Base-by-base conservation (phyloP, 2,113 vertebrate species). In the Cygnus buccinator region DNA sequence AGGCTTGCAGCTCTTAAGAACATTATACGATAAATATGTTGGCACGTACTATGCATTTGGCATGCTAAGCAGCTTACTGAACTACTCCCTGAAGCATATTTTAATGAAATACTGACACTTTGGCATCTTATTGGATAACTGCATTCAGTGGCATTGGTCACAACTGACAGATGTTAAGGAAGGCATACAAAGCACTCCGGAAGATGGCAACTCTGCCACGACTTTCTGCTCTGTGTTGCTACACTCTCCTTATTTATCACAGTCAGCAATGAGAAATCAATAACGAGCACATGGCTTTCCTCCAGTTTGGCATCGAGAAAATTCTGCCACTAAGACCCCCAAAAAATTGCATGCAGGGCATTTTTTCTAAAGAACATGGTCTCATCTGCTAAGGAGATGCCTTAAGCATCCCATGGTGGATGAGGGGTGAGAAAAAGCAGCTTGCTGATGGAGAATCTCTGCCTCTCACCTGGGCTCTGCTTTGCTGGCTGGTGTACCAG, bases 21-120 rank as follows among this genome's bases (percentile, higher is more conserved):
- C 87, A 96, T 94, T 95, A 85, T 79, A 94, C 2, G 7, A 91
- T 83, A 97, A 97, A 95, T 92, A 95, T 74, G 83, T 89, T 93
- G 93, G 77, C 87, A 61, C 62, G 65, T n/a, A 43, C 84, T 61
- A 41, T 82, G 88, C 95, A 87, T 83, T 92, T 87, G 76, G 80
- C 96, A 88, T 95, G 80, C 66, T 96, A 95, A 97, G 72, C 65
- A 95, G 93, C 94, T 94, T 72, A 92, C 65, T 76, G 73, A 96
- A 68, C 85, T 97, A 91, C 93, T 93, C 87, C 66, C 63, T 84
- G 58, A 58, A 93, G 90, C 92, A 82, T 80, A 89, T 95, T 97
- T 96, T 97, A 96, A 97, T 93, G 86, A 97, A 97, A 97, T 89
- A 70, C 91, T 96, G 88, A 93, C 92, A 90, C 81, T 92, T 96